Evolutionary conservation across 2,888 invertebrate genomes (phyloP).

Genomic region (Cheilosia vernalis): DNA sequence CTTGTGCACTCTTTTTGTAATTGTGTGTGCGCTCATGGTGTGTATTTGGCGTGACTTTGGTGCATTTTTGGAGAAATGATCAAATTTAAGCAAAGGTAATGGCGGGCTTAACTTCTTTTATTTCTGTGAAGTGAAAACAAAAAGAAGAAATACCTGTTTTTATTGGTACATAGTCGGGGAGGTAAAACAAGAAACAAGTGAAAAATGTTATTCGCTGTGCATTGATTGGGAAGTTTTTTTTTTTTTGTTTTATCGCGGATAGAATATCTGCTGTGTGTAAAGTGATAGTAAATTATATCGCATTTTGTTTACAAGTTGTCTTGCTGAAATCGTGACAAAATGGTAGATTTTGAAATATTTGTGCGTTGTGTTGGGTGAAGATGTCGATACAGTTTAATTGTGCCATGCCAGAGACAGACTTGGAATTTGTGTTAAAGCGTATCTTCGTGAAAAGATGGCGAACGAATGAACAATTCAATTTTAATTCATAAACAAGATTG

Average conservation of each 20-base stretch:
- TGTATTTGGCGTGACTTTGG: conserved; percentile 21
- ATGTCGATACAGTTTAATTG: conserved; percentile 35
- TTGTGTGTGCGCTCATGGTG: conserved; percentile 12
- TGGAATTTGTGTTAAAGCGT: not conserved
- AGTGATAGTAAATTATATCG: conserved; percentile 4
- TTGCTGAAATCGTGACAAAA: conserved; percentile 57
- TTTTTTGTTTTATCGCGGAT: not conserved
- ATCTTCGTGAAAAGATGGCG: conserved; percentile 30
- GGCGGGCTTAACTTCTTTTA: conserved; percentile 37
- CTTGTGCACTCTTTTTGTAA: conserved; percentile 25
- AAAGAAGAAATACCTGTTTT: conserved; percentile 61
- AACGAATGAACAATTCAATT: conserved; percentile 7
- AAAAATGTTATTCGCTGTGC: conserved; percentile 13
- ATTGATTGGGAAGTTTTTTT: not conserved
- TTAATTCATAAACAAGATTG: not conserved
- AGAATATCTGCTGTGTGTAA: not conserved
- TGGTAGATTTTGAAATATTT: conserved; percentile 54
- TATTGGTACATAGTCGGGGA: not conserved
- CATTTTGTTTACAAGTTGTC: conserved; percentile 52
- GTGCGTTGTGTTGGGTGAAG: conserved; percentile 12
- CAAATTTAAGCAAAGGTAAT: conserved; percentile 47
- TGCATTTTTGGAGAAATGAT: conserved; percentile 56
- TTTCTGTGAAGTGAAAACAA: conserved; percentile 30
- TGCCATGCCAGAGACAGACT: conserved; percentile 4
- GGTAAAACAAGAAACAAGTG: too few species aligned